Evolutionary conservation across 2,113 vertebrate genomes (phyloP).

Genomic region (Ciconia maguari): DNA sequence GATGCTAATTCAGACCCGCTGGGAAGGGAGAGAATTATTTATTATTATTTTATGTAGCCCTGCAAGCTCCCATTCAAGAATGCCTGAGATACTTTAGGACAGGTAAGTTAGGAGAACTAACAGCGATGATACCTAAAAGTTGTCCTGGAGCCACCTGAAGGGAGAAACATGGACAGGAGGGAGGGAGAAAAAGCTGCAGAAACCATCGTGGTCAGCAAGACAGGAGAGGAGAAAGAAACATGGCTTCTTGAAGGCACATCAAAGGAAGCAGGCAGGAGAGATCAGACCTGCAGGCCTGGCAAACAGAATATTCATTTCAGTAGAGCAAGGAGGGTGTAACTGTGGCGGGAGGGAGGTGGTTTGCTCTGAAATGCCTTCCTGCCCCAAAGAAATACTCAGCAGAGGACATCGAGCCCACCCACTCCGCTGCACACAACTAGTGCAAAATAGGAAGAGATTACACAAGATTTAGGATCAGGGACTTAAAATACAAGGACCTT

Average conservation of each 20-base stretch:
- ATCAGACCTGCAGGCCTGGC: background rate
- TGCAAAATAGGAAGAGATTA: background rate
- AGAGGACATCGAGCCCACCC: background rate
- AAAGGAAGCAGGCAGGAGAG: background rate
- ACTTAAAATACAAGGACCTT: background rate
- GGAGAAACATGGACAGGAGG: background rate
- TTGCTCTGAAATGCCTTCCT: background rate
- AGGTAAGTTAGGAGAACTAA: background rate
- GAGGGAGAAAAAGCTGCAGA: background rate
- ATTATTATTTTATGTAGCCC: background rate
- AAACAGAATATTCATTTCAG: background rate
- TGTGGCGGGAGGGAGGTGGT: background rate
- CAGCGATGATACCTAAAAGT: background rate
- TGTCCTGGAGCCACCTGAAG: background rate
- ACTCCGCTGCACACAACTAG: background rate
- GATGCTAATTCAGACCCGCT: slow-evolving; percentile 22
- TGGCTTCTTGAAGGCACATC: background rate
- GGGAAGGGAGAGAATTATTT: background rate
- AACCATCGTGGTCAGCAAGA: background rate
- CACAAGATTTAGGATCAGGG: background rate
- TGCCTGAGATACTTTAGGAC: background rate
- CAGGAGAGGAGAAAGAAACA: background rate
- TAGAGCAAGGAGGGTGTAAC: background rate
- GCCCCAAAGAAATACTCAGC: background rate
- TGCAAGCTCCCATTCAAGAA: background rate